Percentiles rank a stretch among this genome's conserved stretches.
phyloP scores from a whole-genome alignment of 2,888 invertebrate species.

The Patella pellucida region DNA sequence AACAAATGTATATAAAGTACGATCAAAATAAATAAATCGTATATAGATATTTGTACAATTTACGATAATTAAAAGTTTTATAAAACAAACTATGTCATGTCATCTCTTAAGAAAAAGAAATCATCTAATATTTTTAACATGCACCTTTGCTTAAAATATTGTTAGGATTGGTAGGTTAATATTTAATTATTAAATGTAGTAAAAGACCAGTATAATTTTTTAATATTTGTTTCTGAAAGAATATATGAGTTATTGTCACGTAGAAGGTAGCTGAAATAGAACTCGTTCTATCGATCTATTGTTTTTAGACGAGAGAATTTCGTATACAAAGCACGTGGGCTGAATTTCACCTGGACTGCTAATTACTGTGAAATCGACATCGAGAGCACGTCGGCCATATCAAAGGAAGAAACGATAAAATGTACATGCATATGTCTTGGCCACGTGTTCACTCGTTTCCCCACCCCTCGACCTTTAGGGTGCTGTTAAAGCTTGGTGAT shows the following conservation, averaged over 20 bases:
- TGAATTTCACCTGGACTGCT: slow-evolving; percentile 6
- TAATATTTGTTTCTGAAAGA: no score
- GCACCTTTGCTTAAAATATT: no score
- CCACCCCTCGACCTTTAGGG: slow-evolving; percentile 21
- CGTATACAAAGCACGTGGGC: background rate
- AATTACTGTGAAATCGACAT: slow-evolving; percentile 7
- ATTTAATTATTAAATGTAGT: no score
- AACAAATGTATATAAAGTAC: no score
- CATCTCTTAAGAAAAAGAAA: no score
- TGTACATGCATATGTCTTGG: slow-evolving; percentile 6
- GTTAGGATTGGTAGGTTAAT: no score
- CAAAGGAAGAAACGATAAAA: background rate
- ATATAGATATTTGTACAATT: no score
- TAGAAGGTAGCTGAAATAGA: background rate
- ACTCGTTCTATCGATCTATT: background rate
- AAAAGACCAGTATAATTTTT: no score
- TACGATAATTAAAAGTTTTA: no score
- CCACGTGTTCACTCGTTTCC: slow-evolving; percentile 2
- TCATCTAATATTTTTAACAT: no score
- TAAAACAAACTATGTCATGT: no score
- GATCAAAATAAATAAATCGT: no score
- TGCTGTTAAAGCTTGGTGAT: slow-evolving; percentile 23
- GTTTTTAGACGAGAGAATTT: background rate
- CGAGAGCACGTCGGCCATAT: background rate
- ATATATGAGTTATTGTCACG: slow-evolving; percentile 5